These are phyloP conservation scores for Hyles lineata DNA, from an alignment of 2,888 invertebrate species.

Conservation along the genomic window DNA sequence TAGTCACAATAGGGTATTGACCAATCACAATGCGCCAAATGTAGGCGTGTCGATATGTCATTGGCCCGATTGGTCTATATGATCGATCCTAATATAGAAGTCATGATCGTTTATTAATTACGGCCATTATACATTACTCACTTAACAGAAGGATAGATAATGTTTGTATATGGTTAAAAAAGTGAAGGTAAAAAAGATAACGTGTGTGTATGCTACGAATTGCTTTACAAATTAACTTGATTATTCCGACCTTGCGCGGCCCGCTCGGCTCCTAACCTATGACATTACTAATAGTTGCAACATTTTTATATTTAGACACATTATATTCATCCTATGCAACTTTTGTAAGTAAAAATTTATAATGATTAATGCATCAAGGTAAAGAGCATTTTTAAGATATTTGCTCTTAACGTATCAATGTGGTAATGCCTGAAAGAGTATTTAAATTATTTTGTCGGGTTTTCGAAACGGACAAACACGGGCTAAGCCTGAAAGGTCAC, in stretches of 20 bases:
- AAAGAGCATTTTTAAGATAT: not conserved
- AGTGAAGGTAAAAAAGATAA: slow-evolving; percentile 2
- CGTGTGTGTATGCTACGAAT: not conserved
- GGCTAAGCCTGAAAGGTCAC: too few relatives aligned
- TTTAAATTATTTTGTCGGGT: too few relatives aligned
- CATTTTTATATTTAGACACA: slow-evolving; percentile 8
- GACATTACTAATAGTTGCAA: slow-evolving; percentile 15
- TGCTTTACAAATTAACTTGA: slow-evolving; percentile 19
- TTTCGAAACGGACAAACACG: too few relatives aligned
- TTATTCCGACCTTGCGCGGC: slow-evolving; percentile 21
- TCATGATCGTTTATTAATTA: not conserved
- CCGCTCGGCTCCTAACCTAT: slow-evolving; percentile 18
- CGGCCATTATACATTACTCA: not conserved
- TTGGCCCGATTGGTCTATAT: too few relatives aligned
- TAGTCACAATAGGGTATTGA: not conserved
- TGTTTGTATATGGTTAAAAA: not conserved
- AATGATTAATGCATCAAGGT: not conserved
- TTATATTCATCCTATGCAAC: not conserved
- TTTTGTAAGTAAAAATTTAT: not conserved
- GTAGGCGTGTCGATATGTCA: too few relatives aligned
- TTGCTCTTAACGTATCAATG: too few relatives aligned
- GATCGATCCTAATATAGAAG: too few relatives aligned
- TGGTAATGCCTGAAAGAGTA: too few relatives aligned
- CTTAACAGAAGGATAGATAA: too few relatives aligned
- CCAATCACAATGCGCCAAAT: not conserved